Conservation (phyloP, 2,113 vertebrate genomes). For the Ptyas mucosa region DNA sequence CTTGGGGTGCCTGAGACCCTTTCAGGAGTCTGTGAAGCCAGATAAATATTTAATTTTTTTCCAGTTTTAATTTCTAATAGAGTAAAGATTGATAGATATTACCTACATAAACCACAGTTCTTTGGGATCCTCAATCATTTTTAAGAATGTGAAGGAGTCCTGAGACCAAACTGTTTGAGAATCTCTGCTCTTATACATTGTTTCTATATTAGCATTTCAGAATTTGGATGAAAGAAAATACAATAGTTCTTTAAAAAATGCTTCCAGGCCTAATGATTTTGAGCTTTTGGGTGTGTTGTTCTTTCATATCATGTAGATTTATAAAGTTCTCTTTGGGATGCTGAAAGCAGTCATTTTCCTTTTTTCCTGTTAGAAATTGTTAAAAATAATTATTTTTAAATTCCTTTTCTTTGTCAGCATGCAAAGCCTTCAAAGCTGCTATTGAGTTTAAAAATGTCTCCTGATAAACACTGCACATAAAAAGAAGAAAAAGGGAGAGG, state of each 20-base stretch:
- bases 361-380: background rate
- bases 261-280: background rate
- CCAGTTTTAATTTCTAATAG: background rate
- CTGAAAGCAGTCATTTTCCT: background rate
- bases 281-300: background rate
- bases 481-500: constrained; percentile 35
- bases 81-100: background rate
- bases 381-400: background rate
- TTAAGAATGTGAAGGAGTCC: background rate
- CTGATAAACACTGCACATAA: constrained; percentile 22
- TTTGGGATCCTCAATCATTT: background rate
- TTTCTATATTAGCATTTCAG: background rate
- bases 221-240: background rate
- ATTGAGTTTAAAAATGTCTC: constrained; percentile 33
- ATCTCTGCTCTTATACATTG: background rate
- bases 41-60: background rate
- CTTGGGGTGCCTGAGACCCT: background rate
- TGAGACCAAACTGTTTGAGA: background rate
- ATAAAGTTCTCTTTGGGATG: background rate
- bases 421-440: constrained; percentile 30
- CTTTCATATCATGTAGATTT: background rate
- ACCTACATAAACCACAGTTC: background rate
- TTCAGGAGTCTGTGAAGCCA: background rate
- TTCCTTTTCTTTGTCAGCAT: constrained; percentile 1
- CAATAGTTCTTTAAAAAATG: background rate